Percentiles rank a stretch among this genome's conserved stretches.
Evolutionary conservation across 2,113 vertebrate species (phyloP).

Genomic region (Equus quagga): DNA sequence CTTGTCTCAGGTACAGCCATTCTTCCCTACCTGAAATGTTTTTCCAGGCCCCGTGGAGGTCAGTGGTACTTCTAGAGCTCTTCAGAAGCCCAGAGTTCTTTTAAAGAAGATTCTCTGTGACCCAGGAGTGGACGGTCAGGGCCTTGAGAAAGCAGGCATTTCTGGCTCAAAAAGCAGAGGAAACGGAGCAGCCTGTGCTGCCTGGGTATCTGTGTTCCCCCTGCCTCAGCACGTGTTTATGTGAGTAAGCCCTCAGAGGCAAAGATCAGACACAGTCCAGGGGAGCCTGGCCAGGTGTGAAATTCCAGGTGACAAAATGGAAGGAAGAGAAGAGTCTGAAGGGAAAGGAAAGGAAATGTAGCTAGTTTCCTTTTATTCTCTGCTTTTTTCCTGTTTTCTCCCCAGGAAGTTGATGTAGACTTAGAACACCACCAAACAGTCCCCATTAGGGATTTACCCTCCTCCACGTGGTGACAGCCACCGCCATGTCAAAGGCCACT

Average conservation of each 20-base stretch:
- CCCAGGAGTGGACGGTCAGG: not conserved
- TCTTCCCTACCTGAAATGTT: not conserved
- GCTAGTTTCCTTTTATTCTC: slow-evolving; percentile 82
- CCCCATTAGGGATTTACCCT: slow-evolving; percentile 69
- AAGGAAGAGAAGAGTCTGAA: slow-evolving; percentile 68
- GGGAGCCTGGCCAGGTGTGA: slow-evolving; percentile 55
- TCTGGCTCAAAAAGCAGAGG: slow-evolving; percentile 53
- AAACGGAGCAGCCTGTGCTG: not conserved
- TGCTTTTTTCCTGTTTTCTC: slow-evolving; percentile 81
- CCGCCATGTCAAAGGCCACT: slow-evolving; percentile 67
- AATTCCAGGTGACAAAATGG: slow-evolving; percentile 75
- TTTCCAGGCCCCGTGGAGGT: not conserved
- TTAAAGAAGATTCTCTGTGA: not conserved
- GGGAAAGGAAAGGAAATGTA: slow-evolving; percentile 79
- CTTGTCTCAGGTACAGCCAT: not conserved
- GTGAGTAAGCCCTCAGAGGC: slow-evolving; percentile 2
- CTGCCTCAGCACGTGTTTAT: slow-evolving; percentile 58
- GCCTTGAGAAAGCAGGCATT: slow-evolving; percentile 23
- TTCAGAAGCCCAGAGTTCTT: not conserved
- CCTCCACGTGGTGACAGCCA: slow-evolving; percentile 69
- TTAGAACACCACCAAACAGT: slow-evolving; percentile 45
- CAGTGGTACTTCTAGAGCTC: not conserved
- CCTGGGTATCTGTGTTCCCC: not conserved
- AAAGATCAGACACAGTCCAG: slow-evolving; percentile 51
- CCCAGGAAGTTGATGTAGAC: slow-evolving; percentile 78